Percentiles rank a stretch among this genome's conserved stretches.
Conservation (phyloP, 2,888 invertebrate species). For the Phalera bucephala region DNA sequence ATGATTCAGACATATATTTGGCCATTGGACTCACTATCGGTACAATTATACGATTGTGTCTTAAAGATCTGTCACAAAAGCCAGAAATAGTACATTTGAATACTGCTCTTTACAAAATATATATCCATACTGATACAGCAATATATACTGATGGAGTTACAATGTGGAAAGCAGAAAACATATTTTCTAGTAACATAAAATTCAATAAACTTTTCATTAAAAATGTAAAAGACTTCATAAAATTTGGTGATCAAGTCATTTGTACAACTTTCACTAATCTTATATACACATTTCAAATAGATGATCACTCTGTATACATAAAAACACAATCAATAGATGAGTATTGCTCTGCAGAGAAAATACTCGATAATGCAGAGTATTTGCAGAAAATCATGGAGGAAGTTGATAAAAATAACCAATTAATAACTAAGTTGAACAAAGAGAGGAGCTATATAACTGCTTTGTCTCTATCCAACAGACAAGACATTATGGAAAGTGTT, state of each 20-base stretch:
- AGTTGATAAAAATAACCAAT: constrained; percentile 45
- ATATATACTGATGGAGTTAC: constrained; percentile 61
- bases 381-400: constrained; percentile 50
- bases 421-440: constrained; percentile 42
- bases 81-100: constrained; percentile 56
- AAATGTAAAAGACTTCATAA: constrained; percentile 57
- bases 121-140: constrained; percentile 35
- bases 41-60: constrained; percentile 47
- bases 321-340: constrained; percentile 28
- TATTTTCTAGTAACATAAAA: constrained; percentile 37
- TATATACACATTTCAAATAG: constrained; percentile 50
- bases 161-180: constrained; percentile 60
- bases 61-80: constrained; percentile 26
- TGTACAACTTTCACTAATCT: constrained; percentile 61
- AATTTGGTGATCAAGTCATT: constrained; percentile 47
- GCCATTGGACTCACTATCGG: constrained; percentile 56
- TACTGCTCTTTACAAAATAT: constrained; percentile 50
- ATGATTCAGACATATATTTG: constrained; percentile 30
- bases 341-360: constrained; percentile 47
- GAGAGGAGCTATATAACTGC: constrained; percentile 58
- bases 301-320: constrained; percentile 42
- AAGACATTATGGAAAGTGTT: constrained; percentile 54
- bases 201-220: constrained; percentile 51
- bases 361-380: constrained; percentile 53
- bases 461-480: constrained; percentile 58